Evolutionary conservation across 2,888 invertebrate species (phyloP).

Genomic region (Erpobdella octoculata): DNA sequence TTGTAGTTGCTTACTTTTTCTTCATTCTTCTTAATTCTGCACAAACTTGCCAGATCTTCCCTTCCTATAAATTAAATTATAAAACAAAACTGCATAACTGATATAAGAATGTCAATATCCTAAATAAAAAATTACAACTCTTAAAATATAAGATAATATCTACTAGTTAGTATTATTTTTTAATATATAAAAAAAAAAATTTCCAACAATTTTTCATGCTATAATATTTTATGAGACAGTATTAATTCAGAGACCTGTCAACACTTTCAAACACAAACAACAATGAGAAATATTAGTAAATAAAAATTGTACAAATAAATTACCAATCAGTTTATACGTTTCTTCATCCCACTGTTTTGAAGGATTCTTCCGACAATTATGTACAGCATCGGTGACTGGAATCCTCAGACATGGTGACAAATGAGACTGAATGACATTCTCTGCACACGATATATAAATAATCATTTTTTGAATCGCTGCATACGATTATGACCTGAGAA

Average conservation of each 20-base stretch:
- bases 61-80: too few species aligned
- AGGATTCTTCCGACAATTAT: slow-evolving; percentile 65
- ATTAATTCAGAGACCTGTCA: too few species aligned
- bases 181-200: too few species aligned
- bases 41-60: slow-evolving; percentile 46
- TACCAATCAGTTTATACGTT: slow-evolving; percentile 64
- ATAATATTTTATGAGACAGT: too few species aligned
- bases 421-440: slow-evolving; percentile 52
- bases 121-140: too few species aligned
- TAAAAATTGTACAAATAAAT: slow-evolving; percentile 7
- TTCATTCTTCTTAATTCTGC: slow-evolving; percentile 9
- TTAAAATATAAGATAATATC: too few species aligned
- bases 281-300: not conserved
- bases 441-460: slow-evolving; percentile 28
- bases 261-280: not conserved
- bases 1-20: not conserved
- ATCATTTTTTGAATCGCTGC: not conserved
- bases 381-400: slow-evolving; percentile 63
- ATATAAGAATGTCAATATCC: too few species aligned
- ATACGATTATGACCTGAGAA: too few species aligned
- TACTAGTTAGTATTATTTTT: too few species aligned
- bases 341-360: slow-evolving; percentile 66
- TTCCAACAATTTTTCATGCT: too few species aligned
- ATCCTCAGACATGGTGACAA: slow-evolving; percentile 67
- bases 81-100: too few species aligned